Evolutionary conservation across 2,113 vertebrate species (phyloP).

Genomic region (Synodontis membranacea): DNA sequence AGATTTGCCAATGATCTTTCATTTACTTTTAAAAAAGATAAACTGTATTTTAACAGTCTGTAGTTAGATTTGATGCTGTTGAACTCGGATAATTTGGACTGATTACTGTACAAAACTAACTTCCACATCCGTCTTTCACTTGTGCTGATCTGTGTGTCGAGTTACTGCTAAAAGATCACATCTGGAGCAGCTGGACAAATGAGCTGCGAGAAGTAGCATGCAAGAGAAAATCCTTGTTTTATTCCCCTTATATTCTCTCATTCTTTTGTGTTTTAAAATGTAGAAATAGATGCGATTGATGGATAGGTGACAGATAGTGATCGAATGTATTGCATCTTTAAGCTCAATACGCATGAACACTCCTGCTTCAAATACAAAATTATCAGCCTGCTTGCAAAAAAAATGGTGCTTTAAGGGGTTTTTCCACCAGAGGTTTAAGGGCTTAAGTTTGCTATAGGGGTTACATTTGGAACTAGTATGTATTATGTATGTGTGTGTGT

Average conservation of each 20-base stretch:
- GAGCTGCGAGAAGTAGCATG: slow-evolving; percentile 84
- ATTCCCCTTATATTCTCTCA: not conserved
- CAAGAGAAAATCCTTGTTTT: slow-evolving; percentile 61
- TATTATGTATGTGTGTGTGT: not conserved
- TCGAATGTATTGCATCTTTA: slow-evolving; percentile 44
- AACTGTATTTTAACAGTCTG: not conserved
- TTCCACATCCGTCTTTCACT: not conserved
- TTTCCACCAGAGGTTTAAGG: not conserved
- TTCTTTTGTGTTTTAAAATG: not conserved
- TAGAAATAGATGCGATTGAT: not conserved
- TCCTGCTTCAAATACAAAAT: not conserved
- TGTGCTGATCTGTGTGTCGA: not conserved
- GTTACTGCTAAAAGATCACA: slow-evolving; percentile 83
- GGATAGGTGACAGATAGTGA: not conserved
- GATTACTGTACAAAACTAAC: not conserved
- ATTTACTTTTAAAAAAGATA: not conserved
- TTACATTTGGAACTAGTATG: not conserved
- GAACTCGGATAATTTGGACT: not conserved
- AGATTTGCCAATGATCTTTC: not conserved
- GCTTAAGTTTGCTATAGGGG: not conserved
- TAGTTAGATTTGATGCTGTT: not conserved
- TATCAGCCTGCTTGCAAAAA: slow-evolving; percentile 60
- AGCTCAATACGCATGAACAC: slow-evolving; percentile 74
- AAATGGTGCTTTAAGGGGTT: not conserved
- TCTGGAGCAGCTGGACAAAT: slow-evolving; percentile 79